These are phyloP conservation scores for Meles meles DNA, from an alignment of 2,113 vertebrate species.

Conservation along the genomic window DNA sequence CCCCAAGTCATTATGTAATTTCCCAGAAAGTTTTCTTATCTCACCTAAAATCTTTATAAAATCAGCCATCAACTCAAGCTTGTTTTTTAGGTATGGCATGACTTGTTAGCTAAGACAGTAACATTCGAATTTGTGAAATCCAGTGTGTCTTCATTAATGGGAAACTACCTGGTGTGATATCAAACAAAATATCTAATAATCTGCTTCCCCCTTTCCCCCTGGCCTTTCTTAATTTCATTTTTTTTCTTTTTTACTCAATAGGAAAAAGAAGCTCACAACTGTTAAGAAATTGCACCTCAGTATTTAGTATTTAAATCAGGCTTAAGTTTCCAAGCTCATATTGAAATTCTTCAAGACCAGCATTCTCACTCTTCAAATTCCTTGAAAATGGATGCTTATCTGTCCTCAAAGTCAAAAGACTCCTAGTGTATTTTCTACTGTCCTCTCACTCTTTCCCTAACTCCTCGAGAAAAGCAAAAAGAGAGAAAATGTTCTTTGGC, in stretches of 20 bases:
- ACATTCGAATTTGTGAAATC: background rate
- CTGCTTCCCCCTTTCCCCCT: background rate
- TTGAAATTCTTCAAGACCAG: constrained; percentile 4
- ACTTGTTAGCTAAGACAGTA: background rate
- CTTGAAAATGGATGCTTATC: constrained; percentile 33
- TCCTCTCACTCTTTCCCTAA: background rate
- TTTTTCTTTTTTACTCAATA: background rate
- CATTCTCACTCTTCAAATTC: constrained; percentile 26
- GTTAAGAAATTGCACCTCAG: background rate
- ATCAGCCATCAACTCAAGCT: background rate
- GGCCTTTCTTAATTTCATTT: background rate
- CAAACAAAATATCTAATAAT: background rate
- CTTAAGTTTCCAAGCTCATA: background rate
- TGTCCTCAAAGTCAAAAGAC: constrained; percentile 12
- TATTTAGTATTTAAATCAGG: constrained; percentile 58
- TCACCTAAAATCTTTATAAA: background rate
- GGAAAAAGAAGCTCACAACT: background rate
- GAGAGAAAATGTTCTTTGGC: background rate
- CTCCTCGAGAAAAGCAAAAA: background rate
- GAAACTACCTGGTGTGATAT: background rate
- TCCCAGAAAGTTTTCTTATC: background rate
- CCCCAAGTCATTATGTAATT: background rate
- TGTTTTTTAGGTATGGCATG: background rate
- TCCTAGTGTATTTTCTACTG: background rate
- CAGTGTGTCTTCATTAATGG: background rate